Percentiles rank a stretch among this genome's conserved stretches.
phyloP scores from a whole-genome alignment of 2,113 vertebrate species.

The Takifugu flavidus region DNA sequence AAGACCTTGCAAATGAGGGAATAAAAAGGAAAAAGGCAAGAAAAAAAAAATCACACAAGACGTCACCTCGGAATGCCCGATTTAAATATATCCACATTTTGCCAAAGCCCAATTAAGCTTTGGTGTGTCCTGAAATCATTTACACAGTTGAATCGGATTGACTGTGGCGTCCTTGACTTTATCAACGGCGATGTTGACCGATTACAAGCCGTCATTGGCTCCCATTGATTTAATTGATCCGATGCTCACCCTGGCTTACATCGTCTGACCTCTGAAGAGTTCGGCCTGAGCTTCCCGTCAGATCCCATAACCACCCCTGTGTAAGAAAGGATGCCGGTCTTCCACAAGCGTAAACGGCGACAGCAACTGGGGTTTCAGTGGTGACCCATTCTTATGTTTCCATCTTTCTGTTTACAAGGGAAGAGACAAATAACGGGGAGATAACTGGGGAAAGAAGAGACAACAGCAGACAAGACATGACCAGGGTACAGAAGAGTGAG shows the following conservation, averaged over 20 bases:
- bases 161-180: slow-evolving; percentile 35
- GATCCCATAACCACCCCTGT: slow-evolving; percentile 9
- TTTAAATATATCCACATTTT: slow-evolving; percentile 27
- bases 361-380: not conserved
- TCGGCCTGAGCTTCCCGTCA: slow-evolving; percentile 28
- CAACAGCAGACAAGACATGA: slow-evolving; percentile 1
- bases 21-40: not conserved
- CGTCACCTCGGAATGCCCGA: slow-evolving; percentile 1
- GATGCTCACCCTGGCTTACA: slow-evolving; percentile 28
- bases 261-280: slow-evolving; percentile 38
- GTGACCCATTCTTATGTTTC: slow-evolving; percentile 4
- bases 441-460: slow-evolving; percentile 22
- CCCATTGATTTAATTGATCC: slow-evolving; percentile 48
- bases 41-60: not conserved
- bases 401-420: slow-evolving; percentile 12
- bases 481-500: not conserved
- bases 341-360: not conserved
- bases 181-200: slow-evolving; percentile 18
- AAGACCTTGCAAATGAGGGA: slow-evolving; percentile 27
- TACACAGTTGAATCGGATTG: slow-evolving; percentile 14
- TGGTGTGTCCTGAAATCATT: slow-evolving; percentile 1
- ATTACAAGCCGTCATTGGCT: slow-evolving; percentile 45
- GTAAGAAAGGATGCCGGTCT: not conserved
- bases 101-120: not conserved
- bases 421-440: slow-evolving; percentile 10